Conservation (phyloP, 2,113 vertebrate genomes). For the Barnardius zonarius region DNA sequence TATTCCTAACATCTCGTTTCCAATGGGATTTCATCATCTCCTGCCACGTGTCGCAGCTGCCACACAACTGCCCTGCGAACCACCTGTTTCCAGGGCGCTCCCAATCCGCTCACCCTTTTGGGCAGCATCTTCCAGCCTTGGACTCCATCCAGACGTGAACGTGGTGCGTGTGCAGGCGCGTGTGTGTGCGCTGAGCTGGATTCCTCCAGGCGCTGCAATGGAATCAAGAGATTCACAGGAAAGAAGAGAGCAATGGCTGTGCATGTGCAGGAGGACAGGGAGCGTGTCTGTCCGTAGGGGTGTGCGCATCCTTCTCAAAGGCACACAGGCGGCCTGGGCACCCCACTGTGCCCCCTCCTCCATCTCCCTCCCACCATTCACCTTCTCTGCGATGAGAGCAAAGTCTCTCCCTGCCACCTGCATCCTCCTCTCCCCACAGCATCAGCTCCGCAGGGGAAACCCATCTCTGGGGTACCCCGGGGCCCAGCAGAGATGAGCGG, state of each 20-base stretch:
- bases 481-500: neutral
- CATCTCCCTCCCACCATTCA: neutral
- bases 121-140: constrained; percentile 32
- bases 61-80: neutral
- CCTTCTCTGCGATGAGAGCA: neutral
- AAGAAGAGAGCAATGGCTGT: neutral
- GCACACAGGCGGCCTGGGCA: accelerated
- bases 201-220: neutral
- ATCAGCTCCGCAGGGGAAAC: neutral
- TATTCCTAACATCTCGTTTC: neutral
- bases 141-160: neutral
- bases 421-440: neutral
- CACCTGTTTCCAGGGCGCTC: constrained; percentile 11
- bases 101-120: neutral
- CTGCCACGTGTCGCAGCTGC: constrained; percentile 31
- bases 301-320: neutral
- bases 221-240: neutral
- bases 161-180: neutral
- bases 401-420: neutral
- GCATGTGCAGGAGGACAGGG: neutral
- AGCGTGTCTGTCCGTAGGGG: accelerated
- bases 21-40: constrained; percentile 34
- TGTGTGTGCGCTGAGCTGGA: neutral
- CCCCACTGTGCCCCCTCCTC: neutral
- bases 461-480: neutral